A percentile compares a stretch with the other conserved stretches of the same genome.
Evolutionary conservation across 2,888 invertebrate genomes (phyloP).

Genomic region (Maniola hyperantus): DNA sequence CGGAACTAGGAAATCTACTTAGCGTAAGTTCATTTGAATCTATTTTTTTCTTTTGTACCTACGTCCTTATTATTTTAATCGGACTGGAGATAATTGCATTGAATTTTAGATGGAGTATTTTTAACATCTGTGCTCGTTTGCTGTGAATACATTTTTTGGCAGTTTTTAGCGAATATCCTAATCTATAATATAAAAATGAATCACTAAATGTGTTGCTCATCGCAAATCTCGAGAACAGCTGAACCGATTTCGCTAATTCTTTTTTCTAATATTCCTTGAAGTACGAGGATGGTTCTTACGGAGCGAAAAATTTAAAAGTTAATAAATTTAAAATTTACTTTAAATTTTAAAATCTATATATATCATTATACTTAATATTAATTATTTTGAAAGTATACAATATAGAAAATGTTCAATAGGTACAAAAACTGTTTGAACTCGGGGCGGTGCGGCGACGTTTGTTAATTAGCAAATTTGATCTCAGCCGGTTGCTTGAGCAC

Average conservation of each 20-base stretch:
- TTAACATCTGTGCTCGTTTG: not conserved
- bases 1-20: conserved; percentile 62
- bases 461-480: conserved; percentile 73
- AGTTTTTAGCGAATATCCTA: not conserved
- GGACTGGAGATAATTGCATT: conserved; percentile 23
- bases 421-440: conserved; percentile 15
- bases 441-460: conserved; percentile 38
- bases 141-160: too few relatives aligned
- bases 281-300: too few relatives aligned
- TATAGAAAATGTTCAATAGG: conserved; percentile 13
- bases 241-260: too few relatives aligned
- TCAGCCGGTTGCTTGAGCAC: conserved; percentile 53
- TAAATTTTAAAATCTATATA: too few relatives aligned
- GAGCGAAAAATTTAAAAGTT: too few relatives aligned
- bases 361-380: too few relatives aligned
- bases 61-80: conserved; percentile 26
- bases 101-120: conserved; percentile 8
- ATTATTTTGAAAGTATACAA: conserved; percentile 1
- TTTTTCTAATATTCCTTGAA: too few relatives aligned
- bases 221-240: too few relatives aligned
- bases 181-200: too few relatives aligned
- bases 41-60: conserved; percentile 23
- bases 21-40: conserved; percentile 42
- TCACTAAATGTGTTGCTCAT: too few relatives aligned
- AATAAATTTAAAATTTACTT: too few relatives aligned